Evolutionary conservation across 2,888 invertebrate species (phyloP), one percentile per base, ranked within the genome.

Genomic region (Hydropsyche betteni): DNA sequence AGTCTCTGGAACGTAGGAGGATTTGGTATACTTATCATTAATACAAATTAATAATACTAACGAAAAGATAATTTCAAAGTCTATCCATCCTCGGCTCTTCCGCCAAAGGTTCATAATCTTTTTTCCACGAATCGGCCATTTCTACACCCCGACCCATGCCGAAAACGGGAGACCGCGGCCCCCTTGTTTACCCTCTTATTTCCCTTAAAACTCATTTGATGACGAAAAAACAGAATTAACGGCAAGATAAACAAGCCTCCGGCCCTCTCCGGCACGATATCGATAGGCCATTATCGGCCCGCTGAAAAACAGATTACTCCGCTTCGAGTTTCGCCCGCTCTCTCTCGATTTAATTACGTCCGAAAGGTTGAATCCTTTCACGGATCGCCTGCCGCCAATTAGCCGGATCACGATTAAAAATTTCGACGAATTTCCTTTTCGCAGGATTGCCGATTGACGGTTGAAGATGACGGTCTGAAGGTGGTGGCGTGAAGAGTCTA

Each of bases 141-240:
- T 34, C 61, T n/a, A n/a, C 64, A n/a, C 34, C 36, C 7, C 64
- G n/a, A 2, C 64, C 33, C 10, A n/a, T n/a, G n/a, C n/a, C 24
- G 24, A 24, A 24, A 24, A 24, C 24, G 24, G 24, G 24, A 24
- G 24, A 24, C 24, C 24, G 24, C 24, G 24, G 24, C 64, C 16
- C 64, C 64, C 64, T 64, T 64, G 64, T 64, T 64, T 64, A 64
- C 64, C 34, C 36, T 36, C 64, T 64, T 64, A 64, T 64, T 64
- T 64, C 64, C 64, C 64, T 64, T 64, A 64, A 64, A 64, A 64
- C 64, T 64, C 64, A 64, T 64, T 64, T 64, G 64, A 64, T 64
- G 64, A 64, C 64, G 64, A 64, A 64, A 64, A 64, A 64, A 64
- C 64, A 64, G 64, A 64, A 64, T 64, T 64, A 64, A 64, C 64